Conservation (phyloP, 2,797 vertebrate genomes). For the Pseudochromis fuscus region DNA sequence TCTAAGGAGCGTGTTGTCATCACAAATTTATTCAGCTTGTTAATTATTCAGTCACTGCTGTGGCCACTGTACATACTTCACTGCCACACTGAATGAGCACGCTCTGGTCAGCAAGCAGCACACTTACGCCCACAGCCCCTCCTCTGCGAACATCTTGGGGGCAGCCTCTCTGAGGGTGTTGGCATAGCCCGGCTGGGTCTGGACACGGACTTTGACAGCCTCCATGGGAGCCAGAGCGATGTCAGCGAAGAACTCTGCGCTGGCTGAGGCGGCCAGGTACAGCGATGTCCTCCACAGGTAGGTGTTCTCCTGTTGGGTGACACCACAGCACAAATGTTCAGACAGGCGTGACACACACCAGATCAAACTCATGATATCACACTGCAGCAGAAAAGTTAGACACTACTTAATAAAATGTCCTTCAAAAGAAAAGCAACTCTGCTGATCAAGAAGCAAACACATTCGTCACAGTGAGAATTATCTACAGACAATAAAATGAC, state of each 20-base stretch:
- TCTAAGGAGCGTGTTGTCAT: constrained; percentile 83
- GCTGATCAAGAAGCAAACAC: no score
- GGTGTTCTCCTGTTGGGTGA: constrained; percentile 88
- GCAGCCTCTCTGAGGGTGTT: constrained; percentile 91
- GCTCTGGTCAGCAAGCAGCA: background rate
- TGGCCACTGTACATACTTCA: background rate
- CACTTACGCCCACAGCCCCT: constrained; percentile 95
- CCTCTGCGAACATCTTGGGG: constrained; percentile 95
- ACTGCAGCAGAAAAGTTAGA: no score
- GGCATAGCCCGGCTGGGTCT: constrained; percentile 96
- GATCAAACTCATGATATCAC: no score
- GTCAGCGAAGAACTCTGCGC: constrained; percentile 98
- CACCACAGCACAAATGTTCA: background rate
- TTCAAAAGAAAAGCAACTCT: no score
- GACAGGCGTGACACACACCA: background rate
- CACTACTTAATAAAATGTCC: no score
- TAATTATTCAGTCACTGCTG: background rate
- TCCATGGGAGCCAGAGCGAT: constrained; percentile 99
- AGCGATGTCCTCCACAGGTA: constrained; percentile 97
- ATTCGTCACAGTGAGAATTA: no score
- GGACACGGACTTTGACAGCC: constrained; percentile 96
- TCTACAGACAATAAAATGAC: no score
- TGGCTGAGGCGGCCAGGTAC: constrained; percentile 96
- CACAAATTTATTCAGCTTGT: background rate
- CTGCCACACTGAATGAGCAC: background rate